phyloP scores from a whole-genome alignment of 1,140 invertebrate genomes.

The Bombus vancouverensis region DNA sequence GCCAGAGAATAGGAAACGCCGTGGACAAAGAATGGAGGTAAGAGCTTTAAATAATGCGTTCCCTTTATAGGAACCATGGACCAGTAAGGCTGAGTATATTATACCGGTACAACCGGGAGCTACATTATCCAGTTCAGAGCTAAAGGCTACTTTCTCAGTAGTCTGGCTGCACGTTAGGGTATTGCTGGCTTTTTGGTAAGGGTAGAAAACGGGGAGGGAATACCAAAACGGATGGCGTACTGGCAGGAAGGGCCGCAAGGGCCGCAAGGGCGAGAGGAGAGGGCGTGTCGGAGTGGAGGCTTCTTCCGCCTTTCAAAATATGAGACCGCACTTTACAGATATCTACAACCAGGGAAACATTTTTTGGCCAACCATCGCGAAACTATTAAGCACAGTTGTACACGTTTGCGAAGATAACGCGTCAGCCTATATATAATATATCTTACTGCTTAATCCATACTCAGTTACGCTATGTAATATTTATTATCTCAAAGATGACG shows the following conservation, averaged over 20 bases:
- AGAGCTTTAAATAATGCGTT: slow-evolving; percentile 76
- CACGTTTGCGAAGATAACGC: slow-evolving; percentile 46
- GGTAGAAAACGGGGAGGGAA: slow-evolving; percentile 43
- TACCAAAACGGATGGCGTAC: slow-evolving; percentile 22
- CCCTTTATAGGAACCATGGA: slow-evolving; percentile 67
- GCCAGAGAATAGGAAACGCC: slow-evolving; percentile 67
- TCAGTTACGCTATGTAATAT: slow-evolving; percentile 23
- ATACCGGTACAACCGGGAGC: slow-evolving; percentile 59
- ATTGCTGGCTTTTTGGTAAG: slow-evolving; percentile 50
- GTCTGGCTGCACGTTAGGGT: slow-evolving; percentile 33
- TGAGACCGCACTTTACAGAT: slow-evolving; percentile 70
- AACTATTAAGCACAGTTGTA: slow-evolving; percentile 39
- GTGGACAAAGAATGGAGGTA: slow-evolving; percentile 72
- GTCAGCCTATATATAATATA: slow-evolving; percentile 70
- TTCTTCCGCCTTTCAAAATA: slow-evolving; percentile 74
- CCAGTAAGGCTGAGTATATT: slow-evolving; percentile 64
- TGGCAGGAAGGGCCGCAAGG: slow-evolving; percentile 24
- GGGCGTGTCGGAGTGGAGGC: slow-evolving; percentile 47
- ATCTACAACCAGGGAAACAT: slow-evolving; percentile 63
- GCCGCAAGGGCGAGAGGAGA: slow-evolving; percentile 37
- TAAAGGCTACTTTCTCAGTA: slow-evolving; percentile 67
- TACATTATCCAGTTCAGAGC: slow-evolving; percentile 73
- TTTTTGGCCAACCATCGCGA: slow-evolving; percentile 40
- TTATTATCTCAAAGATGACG: slow-evolving; percentile 16
- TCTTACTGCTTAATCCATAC: slow-evolving; percentile 57